These are phyloP conservation scores for Blastomussa wellsi DNA, from an alignment of 92 coral and sea anemone genomes.

Conservation along the genomic window DNA sequence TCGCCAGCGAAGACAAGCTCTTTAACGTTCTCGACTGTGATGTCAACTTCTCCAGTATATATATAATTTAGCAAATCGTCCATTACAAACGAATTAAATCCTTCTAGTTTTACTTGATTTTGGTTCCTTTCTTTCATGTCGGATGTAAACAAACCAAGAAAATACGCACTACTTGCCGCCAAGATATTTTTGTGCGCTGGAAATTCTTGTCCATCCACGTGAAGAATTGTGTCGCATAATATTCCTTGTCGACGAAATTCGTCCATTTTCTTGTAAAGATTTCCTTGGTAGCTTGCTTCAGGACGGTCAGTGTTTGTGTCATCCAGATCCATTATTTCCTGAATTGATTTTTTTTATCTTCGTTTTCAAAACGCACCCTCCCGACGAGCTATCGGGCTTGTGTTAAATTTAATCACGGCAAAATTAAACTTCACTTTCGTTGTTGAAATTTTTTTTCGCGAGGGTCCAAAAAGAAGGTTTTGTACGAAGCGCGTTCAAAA, in stretches of 20 bases:
- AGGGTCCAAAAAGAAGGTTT: not conserved
- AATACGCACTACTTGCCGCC: constrained; percentile 88
- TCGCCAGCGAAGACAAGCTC: constrained; percentile 91
- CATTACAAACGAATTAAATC: constrained; percentile 74
- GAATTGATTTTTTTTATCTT: not conserved
- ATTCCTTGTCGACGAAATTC: constrained; percentile 79
- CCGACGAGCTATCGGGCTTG: not conserved
- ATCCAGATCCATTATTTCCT: constrained; percentile 14
- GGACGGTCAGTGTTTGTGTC: not conserved
- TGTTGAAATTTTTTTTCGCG: not conserved
- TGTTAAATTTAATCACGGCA: not conserved
- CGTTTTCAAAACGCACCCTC: not conserved
- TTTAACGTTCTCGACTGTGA: constrained; percentile 80
- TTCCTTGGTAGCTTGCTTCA: constrained; percentile 54
- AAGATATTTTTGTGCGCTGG: constrained; percentile 87
- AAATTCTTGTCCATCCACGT: constrained; percentile 78
- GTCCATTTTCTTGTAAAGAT: constrained; percentile 63
- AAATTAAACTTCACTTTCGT: not conserved
- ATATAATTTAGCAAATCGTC: constrained; percentile 83
- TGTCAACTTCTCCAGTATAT: constrained; percentile 81
- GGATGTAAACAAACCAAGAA: constrained; percentile 85
- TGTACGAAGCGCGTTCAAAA: not conserved
- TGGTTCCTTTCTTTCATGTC: constrained; percentile 84
- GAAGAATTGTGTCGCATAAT: constrained; percentile 77
- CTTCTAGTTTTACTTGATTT: constrained; percentile 63